A percentile compares a stretch with the other conserved stretches of the same genome.
Conservation (phyloP, 2,888 invertebrate genomes). For the Caenorhabditis panamensis region DNA sequence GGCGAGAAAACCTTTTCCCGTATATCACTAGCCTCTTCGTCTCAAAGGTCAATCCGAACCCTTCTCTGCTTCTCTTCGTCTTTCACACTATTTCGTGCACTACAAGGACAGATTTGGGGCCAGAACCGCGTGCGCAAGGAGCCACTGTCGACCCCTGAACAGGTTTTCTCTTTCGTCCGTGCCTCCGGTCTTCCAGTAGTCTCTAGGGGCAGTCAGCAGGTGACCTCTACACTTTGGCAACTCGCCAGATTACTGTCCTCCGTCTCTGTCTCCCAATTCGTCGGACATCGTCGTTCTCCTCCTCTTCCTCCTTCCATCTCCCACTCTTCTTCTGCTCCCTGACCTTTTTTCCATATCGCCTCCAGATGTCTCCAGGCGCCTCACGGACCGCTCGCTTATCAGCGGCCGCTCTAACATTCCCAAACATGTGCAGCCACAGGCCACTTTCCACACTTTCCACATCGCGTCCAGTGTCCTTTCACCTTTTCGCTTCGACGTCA, state of each 20-base stretch:
- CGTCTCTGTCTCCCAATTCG: slow-evolving; percentile 12
- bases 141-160: slow-evolving; percentile 15
- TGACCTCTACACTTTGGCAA: slow-evolving; percentile 57
- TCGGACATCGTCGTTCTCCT: not conserved
- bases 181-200: not conserved
- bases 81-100: slow-evolving; percentile 17
- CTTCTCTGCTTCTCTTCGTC: slow-evolving; percentile 14
- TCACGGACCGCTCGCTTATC: slow-evolving; percentile 19
- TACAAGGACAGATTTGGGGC: slow-evolving; percentile 23
- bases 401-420: slow-evolving; percentile 11
- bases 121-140: slow-evolving; percentile 3
- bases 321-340: slow-evolving; percentile 7
- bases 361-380: slow-evolving; percentile 19
- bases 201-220: slow-evolving; percentile 15
- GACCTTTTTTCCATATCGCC: not conserved
- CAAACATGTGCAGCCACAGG: slow-evolving; percentile 8
- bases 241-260: slow-evolving; percentile 46
- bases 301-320: slow-evolving; percentile 17
- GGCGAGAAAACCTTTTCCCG: not conserved
- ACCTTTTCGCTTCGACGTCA: slow-evolving; percentile 23
- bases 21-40: not conserved
- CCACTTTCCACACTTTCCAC: slow-evolving; percentile 19
- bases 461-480: slow-evolving; percentile 11
- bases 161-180: slow-evolving; percentile 22
- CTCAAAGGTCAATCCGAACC: slow-evolving; percentile 10